phyloP scores from a whole-genome alignment of 2,888 invertebrate genomes.

The Parnassius orleans region DNA sequence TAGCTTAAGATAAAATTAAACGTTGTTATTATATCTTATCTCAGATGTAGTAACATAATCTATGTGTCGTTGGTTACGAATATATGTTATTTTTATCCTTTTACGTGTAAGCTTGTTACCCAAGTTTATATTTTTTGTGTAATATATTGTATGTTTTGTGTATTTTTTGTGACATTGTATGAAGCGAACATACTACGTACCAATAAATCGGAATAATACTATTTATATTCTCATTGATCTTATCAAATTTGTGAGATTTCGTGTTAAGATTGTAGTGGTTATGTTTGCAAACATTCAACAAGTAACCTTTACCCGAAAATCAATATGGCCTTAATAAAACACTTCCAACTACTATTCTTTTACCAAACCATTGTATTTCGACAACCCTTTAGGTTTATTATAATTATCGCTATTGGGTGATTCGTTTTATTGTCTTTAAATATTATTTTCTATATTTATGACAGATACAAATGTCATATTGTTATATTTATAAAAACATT shows the following conservation, averaged over 20 bases:
- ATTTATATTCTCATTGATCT: neutral
- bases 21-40: slow-evolving; percentile 27
- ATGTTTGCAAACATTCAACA: slow-evolving; percentile 65
- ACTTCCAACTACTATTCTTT: too few species aligned
- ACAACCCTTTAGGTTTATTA: too few species aligned
- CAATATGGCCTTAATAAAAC: slow-evolving; percentile 55
- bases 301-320: slow-evolving; percentile 72
- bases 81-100: slow-evolving; percentile 24
- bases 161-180: slow-evolving; percentile 3
- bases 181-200: neutral
- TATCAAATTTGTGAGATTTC: slow-evolving; percentile 5
- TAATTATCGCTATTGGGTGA: too few species aligned
- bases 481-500: too few species aligned
- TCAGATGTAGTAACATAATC: slow-evolving; percentile 29
- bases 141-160: neutral
- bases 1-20: slow-evolving; percentile 27
- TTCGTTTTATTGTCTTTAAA: too few species aligned
- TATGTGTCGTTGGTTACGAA: slow-evolving; percentile 22
- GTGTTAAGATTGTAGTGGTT: slow-evolving; percentile 9
- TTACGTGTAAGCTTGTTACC: slow-evolving; percentile 3
- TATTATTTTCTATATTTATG: too few species aligned
- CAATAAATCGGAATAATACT: neutral
- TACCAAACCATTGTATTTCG: too few species aligned
- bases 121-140: neutral
- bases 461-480: too few species aligned